A percentile compares a stretch with the other conserved stretches of the same genome.
These are phyloP conservation scores for Rana temporaria DNA, from an alignment of 2,113 vertebrate species.

Conservation along the genomic window DNA sequence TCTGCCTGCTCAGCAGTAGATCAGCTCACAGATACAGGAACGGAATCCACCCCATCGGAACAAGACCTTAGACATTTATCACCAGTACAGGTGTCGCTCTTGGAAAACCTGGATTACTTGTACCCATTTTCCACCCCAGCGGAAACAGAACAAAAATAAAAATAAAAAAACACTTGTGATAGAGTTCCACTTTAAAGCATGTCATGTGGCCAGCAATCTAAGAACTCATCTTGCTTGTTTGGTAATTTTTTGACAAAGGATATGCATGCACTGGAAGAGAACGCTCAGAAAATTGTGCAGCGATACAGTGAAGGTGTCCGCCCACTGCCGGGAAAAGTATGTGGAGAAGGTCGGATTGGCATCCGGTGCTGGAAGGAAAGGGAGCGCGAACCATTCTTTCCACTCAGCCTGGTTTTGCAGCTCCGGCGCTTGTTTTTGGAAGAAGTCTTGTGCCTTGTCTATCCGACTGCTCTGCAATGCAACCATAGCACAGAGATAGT, in stretches of 20 bases:
- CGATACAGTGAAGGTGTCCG: constrained; percentile 94
- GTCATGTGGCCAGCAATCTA: too few species aligned
- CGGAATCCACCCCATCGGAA: too few species aligned
- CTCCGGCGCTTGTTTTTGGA: constrained; percentile 87
- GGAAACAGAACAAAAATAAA: too few species aligned
- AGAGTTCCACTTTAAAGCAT: too few species aligned
- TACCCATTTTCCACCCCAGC: too few species aligned
- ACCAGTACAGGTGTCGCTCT: too few species aligned
- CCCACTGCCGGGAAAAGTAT: constrained; percentile 96
- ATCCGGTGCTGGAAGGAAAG: constrained; percentile 86
- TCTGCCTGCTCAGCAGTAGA: too few species aligned
- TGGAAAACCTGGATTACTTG: too few species aligned
- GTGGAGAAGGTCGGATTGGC: constrained; percentile 88
- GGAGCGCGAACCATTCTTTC: constrained; percentile 96
- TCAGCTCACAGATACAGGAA: too few species aligned
- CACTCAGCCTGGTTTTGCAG: constrained; percentile 92
- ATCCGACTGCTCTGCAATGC: constrained; percentile 67
- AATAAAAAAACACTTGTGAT: too few species aligned
- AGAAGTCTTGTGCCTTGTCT: constrained; percentile 95
- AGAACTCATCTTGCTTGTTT: too few species aligned
- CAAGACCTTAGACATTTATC: too few species aligned
- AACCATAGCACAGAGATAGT: neutral
- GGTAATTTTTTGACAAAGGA: constrained; percentile 75
- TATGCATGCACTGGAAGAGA: constrained; percentile 98
- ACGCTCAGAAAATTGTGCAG: constrained; percentile 97